Evolutionary conservation across 2,888 invertebrate species (phyloP).

Genomic region (Agrotis clavis): DNA sequence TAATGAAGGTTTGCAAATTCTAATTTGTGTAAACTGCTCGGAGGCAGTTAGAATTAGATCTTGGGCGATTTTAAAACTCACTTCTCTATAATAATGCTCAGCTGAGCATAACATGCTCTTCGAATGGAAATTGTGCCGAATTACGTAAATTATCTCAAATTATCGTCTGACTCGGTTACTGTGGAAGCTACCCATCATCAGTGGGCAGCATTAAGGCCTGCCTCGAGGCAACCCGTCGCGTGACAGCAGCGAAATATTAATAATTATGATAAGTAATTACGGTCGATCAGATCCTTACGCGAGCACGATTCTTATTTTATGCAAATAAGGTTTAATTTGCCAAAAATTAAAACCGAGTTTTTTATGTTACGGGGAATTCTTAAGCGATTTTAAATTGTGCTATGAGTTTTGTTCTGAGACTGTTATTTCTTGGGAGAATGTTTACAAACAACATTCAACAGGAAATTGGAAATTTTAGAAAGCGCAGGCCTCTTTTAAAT

Average conservation of each 20-base stretch:
- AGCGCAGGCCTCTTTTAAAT: background rate
- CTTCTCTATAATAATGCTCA: conserved; percentile 76
- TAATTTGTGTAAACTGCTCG: conserved; percentile 70
- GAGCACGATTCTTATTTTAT: conserved; percentile 72
- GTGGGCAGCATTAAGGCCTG: conserved; percentile 75
- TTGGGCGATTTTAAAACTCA: conserved; percentile 77
- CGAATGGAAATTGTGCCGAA: conserved; percentile 84
- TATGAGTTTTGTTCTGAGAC: conserved; percentile 37
- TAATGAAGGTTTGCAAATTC: conserved; percentile 56
- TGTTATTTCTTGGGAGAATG: conserved; percentile 27
- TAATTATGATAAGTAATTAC: conserved; percentile 83
- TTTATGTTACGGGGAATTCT: conserved; percentile 47
- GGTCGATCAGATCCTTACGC: conserved; percentile 72
- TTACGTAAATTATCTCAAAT: conserved; percentile 89
- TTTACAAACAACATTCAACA: conserved; percentile 31
- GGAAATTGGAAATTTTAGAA: background rate
- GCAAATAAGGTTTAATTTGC: conserved; percentile 73
- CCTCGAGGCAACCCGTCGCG: conserved; percentile 80
- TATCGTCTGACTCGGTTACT: conserved; percentile 83
- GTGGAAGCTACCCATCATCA: conserved; percentile 81
- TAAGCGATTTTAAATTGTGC: conserved; percentile 52
- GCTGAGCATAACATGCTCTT: conserved; percentile 85
- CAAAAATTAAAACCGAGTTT: conserved; percentile 60
- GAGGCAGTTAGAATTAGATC: conserved; percentile 79
- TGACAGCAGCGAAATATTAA: conserved; percentile 86